A percentile compares a stretch with the other conserved stretches of the same genome.
Conservation (phyloP, 53 echinoderm and acorn worm genomes). For the Stichopus horrens region DNA sequence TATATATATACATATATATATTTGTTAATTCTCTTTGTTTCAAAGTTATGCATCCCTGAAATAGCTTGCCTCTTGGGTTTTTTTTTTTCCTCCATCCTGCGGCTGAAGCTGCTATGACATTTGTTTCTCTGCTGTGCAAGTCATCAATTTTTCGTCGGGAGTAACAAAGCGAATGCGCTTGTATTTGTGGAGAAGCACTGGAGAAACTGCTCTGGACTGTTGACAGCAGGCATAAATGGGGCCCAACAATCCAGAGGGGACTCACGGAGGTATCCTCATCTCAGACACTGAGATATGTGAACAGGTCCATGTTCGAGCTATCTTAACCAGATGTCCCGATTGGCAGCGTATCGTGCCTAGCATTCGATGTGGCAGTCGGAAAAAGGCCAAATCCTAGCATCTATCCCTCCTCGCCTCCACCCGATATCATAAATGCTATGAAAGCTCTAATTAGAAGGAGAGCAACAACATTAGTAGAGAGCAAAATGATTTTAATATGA, state of each 20-base stretch:
- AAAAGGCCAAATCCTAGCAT: too few relatives aligned
- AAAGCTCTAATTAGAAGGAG: too few relatives aligned
- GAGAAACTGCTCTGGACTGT: conserved; percentile 20
- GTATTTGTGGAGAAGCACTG: conserved; percentile 29
- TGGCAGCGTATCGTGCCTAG: neutral
- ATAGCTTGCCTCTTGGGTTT: conserved; percentile 38
- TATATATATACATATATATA: neutral
- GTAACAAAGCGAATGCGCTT: conserved; percentile 40
- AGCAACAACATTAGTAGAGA: too few relatives aligned
- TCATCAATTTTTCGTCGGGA: conserved; percentile 44
- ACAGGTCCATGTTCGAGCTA: conserved; percentile 30
- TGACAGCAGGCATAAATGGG: conserved; percentile 32
- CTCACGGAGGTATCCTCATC: neutral
- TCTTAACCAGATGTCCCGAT: conserved; percentile 3
- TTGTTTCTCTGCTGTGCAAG: conserved; percentile 38
- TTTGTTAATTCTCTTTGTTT: conserved; percentile 37
- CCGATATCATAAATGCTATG: too few relatives aligned
- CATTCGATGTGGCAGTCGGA: too few relatives aligned
- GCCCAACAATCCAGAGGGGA: conserved; percentile 15
- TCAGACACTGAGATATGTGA: conserved; percentile 34
- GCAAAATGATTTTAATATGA: too few relatives aligned
- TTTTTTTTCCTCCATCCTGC: neutral
- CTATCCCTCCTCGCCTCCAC: too few relatives aligned
- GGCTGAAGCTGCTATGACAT: conserved; percentile 23
- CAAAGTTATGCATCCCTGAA: conserved; percentile 29